Conservation (phyloP, 2,888 invertebrate genomes). For the Horisme vitalbata region DNA sequence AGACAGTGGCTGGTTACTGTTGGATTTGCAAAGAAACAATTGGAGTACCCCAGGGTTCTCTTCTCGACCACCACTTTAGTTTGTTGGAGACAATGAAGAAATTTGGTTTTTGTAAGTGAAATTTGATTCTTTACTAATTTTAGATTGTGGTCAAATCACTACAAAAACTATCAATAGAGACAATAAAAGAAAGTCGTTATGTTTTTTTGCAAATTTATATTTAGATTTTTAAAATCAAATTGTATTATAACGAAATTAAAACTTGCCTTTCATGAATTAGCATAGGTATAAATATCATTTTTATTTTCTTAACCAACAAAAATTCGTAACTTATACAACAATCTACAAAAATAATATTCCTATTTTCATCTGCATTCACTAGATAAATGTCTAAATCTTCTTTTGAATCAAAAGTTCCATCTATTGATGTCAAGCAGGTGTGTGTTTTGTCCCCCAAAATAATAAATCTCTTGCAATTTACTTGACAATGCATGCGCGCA, state of each 20-base stretch:
- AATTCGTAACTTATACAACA: no score
- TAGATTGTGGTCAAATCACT: constrained; percentile 7
- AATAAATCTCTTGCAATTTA: constrained; percentile 52
- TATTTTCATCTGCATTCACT: constrained; percentile 18
- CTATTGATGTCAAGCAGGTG: constrained; percentile 43
- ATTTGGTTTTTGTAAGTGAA: constrained; percentile 10
- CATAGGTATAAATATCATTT: no score
- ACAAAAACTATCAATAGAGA: neutral
- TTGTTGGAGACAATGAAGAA: constrained; percentile 11
- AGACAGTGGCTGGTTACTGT: constrained; percentile 48
- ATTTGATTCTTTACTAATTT: constrained; percentile 17
- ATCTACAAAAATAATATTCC: no score
- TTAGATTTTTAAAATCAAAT: no score
- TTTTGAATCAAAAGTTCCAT: constrained; percentile 2
- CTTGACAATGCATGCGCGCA: constrained; percentile 47
- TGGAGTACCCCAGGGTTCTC: constrained; percentile 28
- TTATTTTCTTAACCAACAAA: no score
- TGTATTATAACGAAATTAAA: no score
- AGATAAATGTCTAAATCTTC: constrained; percentile 16
- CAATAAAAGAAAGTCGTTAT: no score
- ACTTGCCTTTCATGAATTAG: no score
- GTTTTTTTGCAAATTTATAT: no score
- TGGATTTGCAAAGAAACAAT: constrained; percentile 41
- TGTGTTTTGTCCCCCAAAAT: constrained; percentile 39
- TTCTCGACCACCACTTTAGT: constrained; percentile 18